These are phyloP conservation scores for Virgularia gustaviana DNA, from an alignment of 92 coral and sea anemone species.

Conservation along the genomic window DNA sequence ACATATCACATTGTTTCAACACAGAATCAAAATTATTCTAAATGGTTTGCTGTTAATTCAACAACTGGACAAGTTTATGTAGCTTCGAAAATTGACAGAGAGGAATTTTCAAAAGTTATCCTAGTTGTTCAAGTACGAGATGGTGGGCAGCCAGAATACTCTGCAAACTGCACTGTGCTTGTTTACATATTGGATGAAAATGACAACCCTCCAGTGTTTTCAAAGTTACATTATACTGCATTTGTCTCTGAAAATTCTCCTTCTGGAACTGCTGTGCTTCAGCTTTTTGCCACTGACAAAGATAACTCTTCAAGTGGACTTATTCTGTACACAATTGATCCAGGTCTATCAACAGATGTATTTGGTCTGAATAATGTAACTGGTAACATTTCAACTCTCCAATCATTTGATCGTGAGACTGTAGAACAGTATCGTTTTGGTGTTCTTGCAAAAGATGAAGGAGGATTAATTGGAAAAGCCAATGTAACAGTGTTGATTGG, in stretches of 20 bases:
- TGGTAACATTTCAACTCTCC: constrained; percentile 59
- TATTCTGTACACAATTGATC: constrained; percentile 44
- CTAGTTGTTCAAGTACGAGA: constrained; percentile 70
- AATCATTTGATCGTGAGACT: constrained; percentile 71
- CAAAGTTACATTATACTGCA: constrained; percentile 54
- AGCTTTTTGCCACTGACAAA: constrained; percentile 53
- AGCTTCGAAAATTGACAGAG: constrained; percentile 62
- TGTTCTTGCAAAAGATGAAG: constrained; percentile 81
- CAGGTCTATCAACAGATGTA: not conserved
- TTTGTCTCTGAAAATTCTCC: constrained; percentile 61
- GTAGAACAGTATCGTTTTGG: constrained; percentile 49
- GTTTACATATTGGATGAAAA: constrained; percentile 68
- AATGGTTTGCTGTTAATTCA: constrained; percentile 65
- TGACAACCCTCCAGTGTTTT: constrained; percentile 81
- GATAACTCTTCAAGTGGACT: constrained; percentile 47
- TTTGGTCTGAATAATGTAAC: constrained; percentile 61
- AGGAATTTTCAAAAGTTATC: constrained; percentile 61
- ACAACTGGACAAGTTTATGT: constrained; percentile 62
- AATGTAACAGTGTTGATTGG: constrained; percentile 61
- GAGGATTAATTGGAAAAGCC: constrained; percentile 55
- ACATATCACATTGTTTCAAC: constrained; percentile 56
- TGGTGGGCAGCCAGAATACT: constrained; percentile 60
- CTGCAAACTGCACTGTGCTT: constrained; percentile 59
- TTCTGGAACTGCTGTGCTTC: constrained; percentile 60
- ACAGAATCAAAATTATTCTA: constrained; percentile 26